Conservation (phyloP, 2,888 invertebrate species). For the Hetaerina titia region DNA sequence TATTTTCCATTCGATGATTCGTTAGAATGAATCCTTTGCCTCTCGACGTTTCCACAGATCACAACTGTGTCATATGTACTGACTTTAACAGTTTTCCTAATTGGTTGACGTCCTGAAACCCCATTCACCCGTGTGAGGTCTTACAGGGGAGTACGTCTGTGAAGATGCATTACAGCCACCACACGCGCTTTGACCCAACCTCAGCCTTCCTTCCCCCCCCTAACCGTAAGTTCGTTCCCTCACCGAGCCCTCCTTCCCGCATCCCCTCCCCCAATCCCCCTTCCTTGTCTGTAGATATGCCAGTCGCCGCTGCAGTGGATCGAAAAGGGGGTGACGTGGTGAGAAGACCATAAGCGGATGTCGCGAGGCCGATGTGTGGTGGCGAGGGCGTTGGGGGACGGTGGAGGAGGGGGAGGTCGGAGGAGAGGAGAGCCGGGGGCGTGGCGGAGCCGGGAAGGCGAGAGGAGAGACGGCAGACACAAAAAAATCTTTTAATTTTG, state of each 20-base stretch:
- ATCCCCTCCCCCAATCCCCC: background rate
- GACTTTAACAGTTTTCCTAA: too few relatives aligned
- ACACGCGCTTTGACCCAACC: background rate
- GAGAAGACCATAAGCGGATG: background rate
- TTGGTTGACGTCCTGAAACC: too few relatives aligned
- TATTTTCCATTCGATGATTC: too few relatives aligned
- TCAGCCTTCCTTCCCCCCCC: background rate
- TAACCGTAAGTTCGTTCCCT: background rate
- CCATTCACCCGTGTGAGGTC: too few relatives aligned
- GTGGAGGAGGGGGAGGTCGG: background rate
- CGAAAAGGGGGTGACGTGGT: constrained; percentile 5
- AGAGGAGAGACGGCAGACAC: background rate
- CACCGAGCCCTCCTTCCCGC: background rate
- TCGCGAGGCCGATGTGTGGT: background rate
- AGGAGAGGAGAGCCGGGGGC: background rate
- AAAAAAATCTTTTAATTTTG: background rate
- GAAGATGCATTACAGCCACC: background rate
- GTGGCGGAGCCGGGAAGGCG: background rate
- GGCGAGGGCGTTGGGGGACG: background rate
- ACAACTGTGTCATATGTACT: too few relatives aligned
- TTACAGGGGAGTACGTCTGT: too few relatives aligned
- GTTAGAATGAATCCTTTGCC: too few relatives aligned
- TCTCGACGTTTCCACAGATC: too few relatives aligned
- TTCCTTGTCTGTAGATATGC: background rate
- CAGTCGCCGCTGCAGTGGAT: background rate